phyloP scores from a whole-genome alignment of 2,888 invertebrate genomes.

The Clusia tigrina region DNA sequence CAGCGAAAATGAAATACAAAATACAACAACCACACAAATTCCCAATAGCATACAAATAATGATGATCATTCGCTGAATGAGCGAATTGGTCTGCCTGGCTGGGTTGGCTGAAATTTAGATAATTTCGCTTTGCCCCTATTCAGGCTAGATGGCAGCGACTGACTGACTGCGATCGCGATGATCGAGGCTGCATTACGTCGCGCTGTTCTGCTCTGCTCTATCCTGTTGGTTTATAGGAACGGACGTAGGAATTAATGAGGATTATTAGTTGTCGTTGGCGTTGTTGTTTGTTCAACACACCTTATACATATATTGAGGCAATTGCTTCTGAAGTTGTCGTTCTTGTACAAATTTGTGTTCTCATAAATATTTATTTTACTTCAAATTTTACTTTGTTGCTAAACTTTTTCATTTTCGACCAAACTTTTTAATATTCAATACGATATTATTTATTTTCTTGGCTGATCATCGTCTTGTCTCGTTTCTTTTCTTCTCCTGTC shows the following conservation, averaged over 20 bases:
- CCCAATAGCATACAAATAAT: slow-evolving; percentile 10
- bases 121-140: slow-evolving; percentile 16
- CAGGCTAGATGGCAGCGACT: too few species aligned
- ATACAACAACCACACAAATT: neutral
- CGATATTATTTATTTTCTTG: too few species aligned
- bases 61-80: slow-evolving; percentile 34
- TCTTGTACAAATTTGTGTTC: too few species aligned
- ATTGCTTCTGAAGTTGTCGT: too few species aligned
- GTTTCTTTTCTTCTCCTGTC: too few species aligned
- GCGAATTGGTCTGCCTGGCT: slow-evolving; percentile 28
- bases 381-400: neutral
- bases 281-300: too few species aligned
- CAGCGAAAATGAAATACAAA: neutral
- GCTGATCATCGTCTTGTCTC: too few species aligned
- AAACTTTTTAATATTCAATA: too few species aligned
- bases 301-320: too few species aligned
- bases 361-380: too few species aligned
- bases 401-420: neutral
- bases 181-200: neutral
- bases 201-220: neutral
- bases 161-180: too few species aligned
- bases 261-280: slow-evolving; percentile 5
- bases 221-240: neutral
- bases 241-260: slow-evolving; percentile 28
- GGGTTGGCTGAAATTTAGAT: too few species aligned